A percentile compares a stretch with the other conserved stretches of the same genome.
Conservation (phyloP, 23 tunicate species). For the Styela clava region DNA sequence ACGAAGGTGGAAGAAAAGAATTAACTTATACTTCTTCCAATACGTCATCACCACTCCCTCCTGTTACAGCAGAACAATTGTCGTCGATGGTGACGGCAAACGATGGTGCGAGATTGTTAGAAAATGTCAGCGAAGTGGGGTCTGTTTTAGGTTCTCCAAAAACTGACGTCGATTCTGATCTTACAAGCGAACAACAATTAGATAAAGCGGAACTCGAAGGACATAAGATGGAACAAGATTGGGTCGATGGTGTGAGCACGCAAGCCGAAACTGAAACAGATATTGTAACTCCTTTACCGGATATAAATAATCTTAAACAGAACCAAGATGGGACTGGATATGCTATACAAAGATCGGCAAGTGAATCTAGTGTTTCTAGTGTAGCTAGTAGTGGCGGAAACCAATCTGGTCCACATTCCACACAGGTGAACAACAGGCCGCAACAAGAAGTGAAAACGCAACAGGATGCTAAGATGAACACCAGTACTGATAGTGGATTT, state of each 20-base stretch:
- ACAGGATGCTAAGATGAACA: neutral
- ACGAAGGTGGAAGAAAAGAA: constrained; percentile 26
- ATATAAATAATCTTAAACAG: constrained; percentile 6
- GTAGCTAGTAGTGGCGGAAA: constrained; percentile 60
- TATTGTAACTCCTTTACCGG: constrained; percentile 17
- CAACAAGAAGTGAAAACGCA: constrained; percentile 1
- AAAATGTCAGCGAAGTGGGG: constrained; percentile 50
- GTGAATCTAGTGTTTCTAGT: constrained; percentile 85
- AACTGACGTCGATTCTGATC: constrained; percentile 39
- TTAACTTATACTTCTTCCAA: constrained; percentile 7
- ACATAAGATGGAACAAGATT: neutral
- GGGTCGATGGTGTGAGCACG: neutral
- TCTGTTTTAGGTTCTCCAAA: constrained; percentile 70
- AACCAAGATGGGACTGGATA: constrained; percentile 8
- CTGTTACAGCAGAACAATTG: constrained; percentile 5
- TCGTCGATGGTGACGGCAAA: neutral
- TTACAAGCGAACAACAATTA: constrained; percentile 61
- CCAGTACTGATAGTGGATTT: neutral
- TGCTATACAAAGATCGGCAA: constrained; percentile 68
- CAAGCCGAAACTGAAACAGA: neutral
- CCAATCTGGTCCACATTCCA: neutral
- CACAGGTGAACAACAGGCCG: neutral
- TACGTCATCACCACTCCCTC: constrained; percentile 29
- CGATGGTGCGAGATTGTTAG: constrained; percentile 26
- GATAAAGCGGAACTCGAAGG: constrained; percentile 34